These are phyloP conservation scores for Corynorhinus townsendii DNA, from an alignment of 2,113 vertebrate genomes.

Conservation along the genomic window DNA sequence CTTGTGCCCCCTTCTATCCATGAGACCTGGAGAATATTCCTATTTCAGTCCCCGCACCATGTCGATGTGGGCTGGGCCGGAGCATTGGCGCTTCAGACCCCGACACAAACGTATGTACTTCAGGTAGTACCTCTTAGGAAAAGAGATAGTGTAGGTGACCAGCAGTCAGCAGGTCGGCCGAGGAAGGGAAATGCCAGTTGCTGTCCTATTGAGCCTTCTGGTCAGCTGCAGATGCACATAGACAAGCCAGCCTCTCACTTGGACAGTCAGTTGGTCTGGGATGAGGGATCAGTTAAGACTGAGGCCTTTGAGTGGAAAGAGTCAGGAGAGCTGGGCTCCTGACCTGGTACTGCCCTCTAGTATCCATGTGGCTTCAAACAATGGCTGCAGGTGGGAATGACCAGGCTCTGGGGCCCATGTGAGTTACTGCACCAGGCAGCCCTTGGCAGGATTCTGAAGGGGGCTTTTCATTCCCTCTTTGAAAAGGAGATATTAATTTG, in stretches of 20 bases:
- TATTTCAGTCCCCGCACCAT: constrained; percentile 96
- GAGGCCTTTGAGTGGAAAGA: neutral
- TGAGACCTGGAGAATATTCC: constrained; percentile 93
- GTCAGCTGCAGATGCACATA: neutral
- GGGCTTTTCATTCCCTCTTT: neutral
- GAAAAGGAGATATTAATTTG: neutral
- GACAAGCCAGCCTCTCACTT: neutral
- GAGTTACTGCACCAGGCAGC: accelerated
- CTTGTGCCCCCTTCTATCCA: constrained; percentile 92
- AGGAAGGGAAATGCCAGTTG: neutral
- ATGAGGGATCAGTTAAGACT: neutral
- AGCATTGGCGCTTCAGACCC: constrained; percentile 95
- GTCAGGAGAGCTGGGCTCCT: neutral
- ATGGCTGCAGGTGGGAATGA: accelerated
- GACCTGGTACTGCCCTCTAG: neutral
- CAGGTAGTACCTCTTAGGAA: neutral
- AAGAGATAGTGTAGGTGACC: neutral
- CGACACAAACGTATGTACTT: constrained; percentile 84
- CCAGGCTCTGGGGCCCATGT: accelerated
- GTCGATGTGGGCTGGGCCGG: constrained; percentile 94
- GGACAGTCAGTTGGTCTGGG: neutral
- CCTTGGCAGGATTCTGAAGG: neutral
- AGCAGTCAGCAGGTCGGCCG: neutral
- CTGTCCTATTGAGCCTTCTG: neutral
- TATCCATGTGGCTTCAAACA: neutral